Base-by-base conservation (phyloP, 2,888 invertebrate genomes). In the Mesopsocus fuscifrons region DNA sequence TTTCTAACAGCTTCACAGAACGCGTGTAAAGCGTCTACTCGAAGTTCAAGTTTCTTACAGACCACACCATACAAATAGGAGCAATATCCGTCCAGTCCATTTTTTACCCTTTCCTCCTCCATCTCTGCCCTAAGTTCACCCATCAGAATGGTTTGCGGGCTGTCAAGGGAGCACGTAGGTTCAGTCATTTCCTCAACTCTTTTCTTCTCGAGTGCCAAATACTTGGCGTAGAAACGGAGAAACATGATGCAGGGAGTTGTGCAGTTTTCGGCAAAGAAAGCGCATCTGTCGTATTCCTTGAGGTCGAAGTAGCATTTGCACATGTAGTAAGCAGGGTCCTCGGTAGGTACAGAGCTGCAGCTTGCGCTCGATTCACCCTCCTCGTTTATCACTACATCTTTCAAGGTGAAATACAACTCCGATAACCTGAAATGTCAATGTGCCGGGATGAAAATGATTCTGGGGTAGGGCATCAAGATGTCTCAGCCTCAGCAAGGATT, bases 51-150 rank as follows among this genome's bases (percentile, higher is more conserved):
- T 55, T 88, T 85, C 54, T 87, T 84, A 40, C 94, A 63, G 2
- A 95, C 79, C 3, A 94, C 75, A 11, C 94, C 97, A 62, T 91
- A 88, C 46, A 95, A 61, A 61, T 89, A 91, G 31, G 85, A 66
- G 5, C 79, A 71, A 57, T 81, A 97, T 1, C 88, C 89, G 67
- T 97, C 95, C 41, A 87, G 62, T 16, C 20, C 38, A 20, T 38
- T 38, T 38, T 38, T 21, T 5, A 20, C 13, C 49, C 72, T 74
- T 43, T 68, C 66, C 13, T 65, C 64, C 42, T 63, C 58, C 52
- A 72, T 68, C 51, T 74, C 72, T 22, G 64, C 60, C 47, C 73
- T 67, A 32, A 79, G 54, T 40, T 68, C 67, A 1, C 65, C 58
- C 41, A 77, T 54, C 38, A 52, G 55, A 15, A 56, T 53, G 48